Evolutionary conservation across 1,140 invertebrate genomes (phyloP), one percentile per base, ranked within the genome.

Genomic region (Dreissena polymorpha): DNA sequence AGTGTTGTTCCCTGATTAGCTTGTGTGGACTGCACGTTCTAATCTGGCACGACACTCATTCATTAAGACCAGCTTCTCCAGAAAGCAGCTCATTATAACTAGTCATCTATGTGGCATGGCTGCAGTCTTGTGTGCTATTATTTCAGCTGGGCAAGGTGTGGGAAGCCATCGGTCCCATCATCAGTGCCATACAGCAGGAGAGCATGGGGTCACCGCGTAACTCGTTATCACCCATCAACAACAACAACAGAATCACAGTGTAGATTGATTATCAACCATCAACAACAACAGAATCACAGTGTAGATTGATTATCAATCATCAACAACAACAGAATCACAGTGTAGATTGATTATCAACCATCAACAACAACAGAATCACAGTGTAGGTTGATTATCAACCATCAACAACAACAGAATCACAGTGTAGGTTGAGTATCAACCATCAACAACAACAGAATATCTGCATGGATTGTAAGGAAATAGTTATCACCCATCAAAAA

Each of bases 101-200:
- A 76, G 23, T 29, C 27, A 13, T n/a, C n/a, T 60, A 50, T 27
- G 27, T 81, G n/a, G 49, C n/a, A 14, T 18, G 18, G 25, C n/a
- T n/a, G n/a, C n/a, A n/a, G n/a, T 49, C n/a, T 29, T 51, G 29
- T 67, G 25, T 67, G 63, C 7, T 80, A 69, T 72, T 74, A n/a
- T 88, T 86, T 74, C 84, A 90, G 89, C 74, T 90, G 63, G 86
- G 86, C 55, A 86, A 85, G 77, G 88, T 88, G 8, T 90, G 89
- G 89, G 75, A 81, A 70, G 83, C 85, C 25, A 84, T 90, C 39
- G 75, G 74, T 72, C 89, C 88, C 21, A 89, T 90, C 2, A 83
- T 88, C 23, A 85, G 88, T 53, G 85, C 83, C 49, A 73, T 82
- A 64, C 70, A 68, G 21, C 14, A 23, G 13, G 70, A 82, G 29